A percentile compares a stretch with the other conserved stretches of the same genome.
These are phyloP conservation scores for Gasterosteus aculeatus DNA, from an alignment of 2,113 vertebrate genomes.

Conservation along the genomic window DNA sequence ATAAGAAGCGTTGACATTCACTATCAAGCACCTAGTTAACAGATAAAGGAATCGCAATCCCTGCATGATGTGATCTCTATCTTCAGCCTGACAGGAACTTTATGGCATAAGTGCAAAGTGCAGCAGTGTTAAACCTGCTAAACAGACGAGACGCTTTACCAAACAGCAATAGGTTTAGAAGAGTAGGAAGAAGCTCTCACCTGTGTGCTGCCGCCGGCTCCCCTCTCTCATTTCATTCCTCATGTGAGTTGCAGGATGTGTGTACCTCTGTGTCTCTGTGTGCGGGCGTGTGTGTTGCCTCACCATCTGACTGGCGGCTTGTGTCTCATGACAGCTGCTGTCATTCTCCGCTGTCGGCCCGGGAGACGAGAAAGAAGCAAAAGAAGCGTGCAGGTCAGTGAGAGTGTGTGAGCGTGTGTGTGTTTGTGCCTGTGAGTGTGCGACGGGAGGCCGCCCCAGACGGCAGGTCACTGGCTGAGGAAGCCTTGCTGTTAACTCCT, in stretches of 20 bases:
- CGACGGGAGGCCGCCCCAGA: slow-evolving; percentile 34
- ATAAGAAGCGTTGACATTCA: background rate
- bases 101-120: slow-evolving; percentile 56
- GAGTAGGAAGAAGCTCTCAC: slow-evolving; percentile 62
- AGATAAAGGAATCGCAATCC: slow-evolving; percentile 18
- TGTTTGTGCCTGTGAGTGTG: slow-evolving; percentile 14
- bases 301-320: slow-evolving; percentile 32
- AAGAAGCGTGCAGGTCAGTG: slow-evolving; percentile 5
- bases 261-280: slow-evolving; percentile 3
- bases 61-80: background rate
- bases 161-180: slow-evolving; percentile 1
- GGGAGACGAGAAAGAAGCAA: slow-evolving; percentile 13
- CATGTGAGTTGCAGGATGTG: slow-evolving; percentile 43
- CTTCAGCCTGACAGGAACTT: slow-evolving; percentile 22
- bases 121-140: slow-evolving; percentile 22
- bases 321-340: slow-evolving; percentile 34
- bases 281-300: background rate
- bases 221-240: slow-evolving; percentile 66
- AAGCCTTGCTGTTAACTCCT: slow-evolving; percentile 69
- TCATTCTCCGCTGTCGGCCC: slow-evolving; percentile 38
- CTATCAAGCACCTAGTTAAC: background rate
- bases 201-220: slow-evolving; percentile 67
- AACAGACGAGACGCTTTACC: background rate
- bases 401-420: slow-evolving; percentile 15
- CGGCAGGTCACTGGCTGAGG: slow-evolving; percentile 64